A percentile compares a stretch with the other conserved stretches of the same genome.
Conservation (phyloP, 2,797 vertebrate genomes). For the Pangasius krempfi region DNA sequence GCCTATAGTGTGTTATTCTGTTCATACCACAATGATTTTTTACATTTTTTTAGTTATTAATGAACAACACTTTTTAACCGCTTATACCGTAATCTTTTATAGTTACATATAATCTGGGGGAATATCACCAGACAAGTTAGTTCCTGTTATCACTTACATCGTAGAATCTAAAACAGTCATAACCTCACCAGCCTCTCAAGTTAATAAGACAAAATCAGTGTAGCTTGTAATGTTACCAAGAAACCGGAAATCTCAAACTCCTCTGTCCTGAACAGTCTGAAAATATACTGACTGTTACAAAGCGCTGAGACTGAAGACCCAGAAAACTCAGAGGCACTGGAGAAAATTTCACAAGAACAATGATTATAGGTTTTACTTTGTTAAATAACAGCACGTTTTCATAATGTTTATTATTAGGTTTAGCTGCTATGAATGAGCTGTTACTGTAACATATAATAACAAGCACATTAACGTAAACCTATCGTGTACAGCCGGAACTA, state of each 20-base stretch:
- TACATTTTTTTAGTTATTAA: not conserved
- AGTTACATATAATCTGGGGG: not conserved
- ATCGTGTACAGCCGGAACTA: not conserved
- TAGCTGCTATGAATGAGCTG: not conserved
- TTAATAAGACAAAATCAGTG: not conserved
- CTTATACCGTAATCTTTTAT: not conserved
- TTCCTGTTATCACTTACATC: not conserved
- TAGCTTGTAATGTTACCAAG: not conserved
- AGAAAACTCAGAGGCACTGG: not conserved
- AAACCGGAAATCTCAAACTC: not conserved
- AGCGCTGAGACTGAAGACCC: not conserved
- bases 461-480: not conserved
- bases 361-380: not conserved
- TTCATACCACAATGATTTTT: not conserved
- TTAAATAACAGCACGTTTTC: not conserved
- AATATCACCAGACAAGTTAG: not conserved
- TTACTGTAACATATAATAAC: not conserved
- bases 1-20: not conserved
- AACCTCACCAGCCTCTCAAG: not conserved
- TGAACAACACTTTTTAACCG: not conserved
- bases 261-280: not conserved
- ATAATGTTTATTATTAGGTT: not conserved
- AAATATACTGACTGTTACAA: not conserved
- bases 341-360: not conserved
- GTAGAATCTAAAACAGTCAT: not conserved